Conservation (phyloP, 2,888 invertebrate genomes). For the Acleris emargana region DNA sequence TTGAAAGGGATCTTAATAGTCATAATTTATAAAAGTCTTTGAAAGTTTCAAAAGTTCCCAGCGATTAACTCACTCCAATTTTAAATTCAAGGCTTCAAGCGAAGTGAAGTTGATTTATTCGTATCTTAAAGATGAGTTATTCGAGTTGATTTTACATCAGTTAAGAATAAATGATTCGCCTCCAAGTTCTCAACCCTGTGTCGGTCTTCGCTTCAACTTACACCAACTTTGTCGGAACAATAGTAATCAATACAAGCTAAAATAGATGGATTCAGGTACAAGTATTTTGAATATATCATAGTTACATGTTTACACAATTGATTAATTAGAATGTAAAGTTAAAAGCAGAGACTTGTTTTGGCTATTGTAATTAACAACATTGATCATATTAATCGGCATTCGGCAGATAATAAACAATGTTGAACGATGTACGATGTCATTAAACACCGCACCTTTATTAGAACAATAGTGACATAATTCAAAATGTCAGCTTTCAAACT, state of each 20-base stretch:
- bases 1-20: too few relatives aligned
- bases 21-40: neutral
- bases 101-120: conserved; percentile 10
- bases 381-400: too few relatives aligned
- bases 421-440: too few relatives aligned
- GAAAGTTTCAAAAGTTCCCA: neutral
- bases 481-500: too few relatives aligned
- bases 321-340: neutral
- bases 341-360: neutral
- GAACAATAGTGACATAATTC: too few relatives aligned
- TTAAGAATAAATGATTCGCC: conserved; percentile 38
- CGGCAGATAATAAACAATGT: too few relatives aligned
- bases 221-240: conserved; percentile 20
- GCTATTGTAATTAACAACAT: too few relatives aligned
- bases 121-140: conserved; percentile 36
- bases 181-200: conserved; percentile 19
- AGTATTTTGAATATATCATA: neutral
- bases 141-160: conserved; percentile 32
- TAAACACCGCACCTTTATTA: too few relatives aligned
- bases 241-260: conserved; percentile 16
- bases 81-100: conserved; percentile 17
- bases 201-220: conserved; percentile 23
- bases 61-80: conserved; percentile 13
- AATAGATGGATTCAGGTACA: neutral
- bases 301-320: neutral